Evolutionary conservation across 92 coral and sea anemone species (phyloP), one percentile per base, ranked within the genome.

Genomic region (Epizoanthus illoricatus): DNA sequence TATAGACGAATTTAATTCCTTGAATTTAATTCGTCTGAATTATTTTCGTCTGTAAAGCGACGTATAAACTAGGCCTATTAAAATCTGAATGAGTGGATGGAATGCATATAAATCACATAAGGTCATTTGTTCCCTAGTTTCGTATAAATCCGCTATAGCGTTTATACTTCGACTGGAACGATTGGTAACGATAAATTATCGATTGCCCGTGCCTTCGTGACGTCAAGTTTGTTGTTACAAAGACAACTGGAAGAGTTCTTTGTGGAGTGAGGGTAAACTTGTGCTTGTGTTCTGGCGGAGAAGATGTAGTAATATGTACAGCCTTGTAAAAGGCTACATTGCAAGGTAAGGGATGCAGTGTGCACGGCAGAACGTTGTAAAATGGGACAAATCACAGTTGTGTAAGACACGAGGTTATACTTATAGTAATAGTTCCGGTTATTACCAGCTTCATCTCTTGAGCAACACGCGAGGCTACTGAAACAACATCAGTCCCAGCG

Each of bases 291-390:
- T 45, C 6, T 62, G 16, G 7, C 65, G 10, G 69, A 21, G 45
- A 63, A 78, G 71, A 78, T 78, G 82, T 78, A 78, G 71, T 89
- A 81, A 49, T 69, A 92, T 92, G 97, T 92, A 92, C 83, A 87
- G 97, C 86, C 86, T 92, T 79, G 87, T 92, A 15, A 92, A 88
- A 84, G 97, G 97, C 87, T 92, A 92, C 84, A 80, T 84, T 54
- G 83, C 91, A 55, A 92, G 92, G 97, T 92, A 86, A 64, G 69
- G 4, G 28, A 68, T 33, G 73, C 4, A 68, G 11, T 28, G 36
- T 28, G 36, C 36, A 28, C 36, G 36, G 36, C 36, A 28, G 36
- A 3, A 58, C 39, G 45, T 24, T 67, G 43, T 33, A 4, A 7
- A 4, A 15, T 68, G n/a, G 16, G 40, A 19, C 20, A 16, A 0